Evolutionary conservation across 2,888 invertebrate species (phyloP).

Genomic region (Hanleya hanleyi): DNA sequence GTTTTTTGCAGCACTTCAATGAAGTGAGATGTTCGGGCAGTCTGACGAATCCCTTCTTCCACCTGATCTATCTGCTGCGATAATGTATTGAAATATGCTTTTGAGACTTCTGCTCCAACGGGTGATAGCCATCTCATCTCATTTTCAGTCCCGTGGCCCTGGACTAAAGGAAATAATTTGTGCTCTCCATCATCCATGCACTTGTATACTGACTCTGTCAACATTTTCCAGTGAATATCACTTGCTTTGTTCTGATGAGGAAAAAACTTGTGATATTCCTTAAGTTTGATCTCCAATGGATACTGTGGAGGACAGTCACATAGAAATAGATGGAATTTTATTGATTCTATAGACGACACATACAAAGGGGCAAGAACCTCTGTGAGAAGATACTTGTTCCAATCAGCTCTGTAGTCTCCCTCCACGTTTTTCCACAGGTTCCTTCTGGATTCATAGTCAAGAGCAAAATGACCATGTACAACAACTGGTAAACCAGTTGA

Average conservation of each 20-base stretch:
- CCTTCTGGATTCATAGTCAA: constrained; percentile 54
- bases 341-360: constrained; percentile 29
- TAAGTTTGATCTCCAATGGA: too few relatives aligned
- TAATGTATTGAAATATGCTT: constrained; percentile 33
- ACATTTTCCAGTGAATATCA: constrained; percentile 19
- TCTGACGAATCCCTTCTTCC: too few relatives aligned
- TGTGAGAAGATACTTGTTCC: constrained; percentile 57
- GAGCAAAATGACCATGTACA: constrained; percentile 58
- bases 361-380: constrained; percentile 58
- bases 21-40: too few relatives aligned
- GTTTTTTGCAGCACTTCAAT: too few relatives aligned
- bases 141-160: background rate
- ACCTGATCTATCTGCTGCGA: background rate
- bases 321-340: constrained; percentile 17
- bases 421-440: constrained; percentile 39
- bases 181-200: background rate
- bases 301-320: background rate
- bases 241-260: constrained; percentile 10
- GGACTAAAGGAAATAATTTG: background rate
- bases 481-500: constrained; percentile 54
- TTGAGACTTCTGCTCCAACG: constrained; percentile 23
- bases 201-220: background rate
- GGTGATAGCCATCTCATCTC: constrained; percentile 37
- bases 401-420: constrained; percentile 46
- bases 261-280: constrained; percentile 25